Evolutionary conservation across 2,113 vertebrate genomes (phyloP).

Genomic region (Elephantulus edwardii): DNA sequence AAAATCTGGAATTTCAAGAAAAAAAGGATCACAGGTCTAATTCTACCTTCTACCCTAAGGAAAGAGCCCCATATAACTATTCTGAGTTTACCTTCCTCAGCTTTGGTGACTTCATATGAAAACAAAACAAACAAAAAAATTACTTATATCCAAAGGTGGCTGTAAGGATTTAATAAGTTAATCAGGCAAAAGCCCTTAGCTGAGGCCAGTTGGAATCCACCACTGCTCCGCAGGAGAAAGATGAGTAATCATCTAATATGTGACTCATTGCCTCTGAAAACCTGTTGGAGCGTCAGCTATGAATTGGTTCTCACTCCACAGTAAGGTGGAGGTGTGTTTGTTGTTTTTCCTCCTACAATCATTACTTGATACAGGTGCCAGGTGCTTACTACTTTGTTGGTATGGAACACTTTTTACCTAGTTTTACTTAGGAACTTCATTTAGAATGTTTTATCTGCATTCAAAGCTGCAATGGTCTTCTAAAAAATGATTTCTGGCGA

Average conservation of each 20-base stretch:
- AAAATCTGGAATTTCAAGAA: neutral
- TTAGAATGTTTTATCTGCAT: neutral
- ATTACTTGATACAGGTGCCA: too few relatives aligned
- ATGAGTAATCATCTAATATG: too few relatives aligned
- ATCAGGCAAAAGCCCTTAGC: neutral
- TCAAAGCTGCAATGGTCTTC: neutral
- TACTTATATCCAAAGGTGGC: neutral
- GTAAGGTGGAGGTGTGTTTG: too few relatives aligned
- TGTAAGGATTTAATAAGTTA: neutral
- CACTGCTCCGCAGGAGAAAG: neutral
- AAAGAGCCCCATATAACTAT: too few relatives aligned
- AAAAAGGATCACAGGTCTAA: neutral
- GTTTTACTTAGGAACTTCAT: neutral
- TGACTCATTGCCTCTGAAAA: too few relatives aligned
- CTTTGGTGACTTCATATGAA: neutral
- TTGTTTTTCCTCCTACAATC: too few relatives aligned
- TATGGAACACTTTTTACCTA: neutral
- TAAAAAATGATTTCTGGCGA: too few relatives aligned
- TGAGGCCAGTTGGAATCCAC: fast-evolving
- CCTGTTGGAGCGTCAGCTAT: too few relatives aligned
- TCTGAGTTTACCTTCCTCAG: neutral
- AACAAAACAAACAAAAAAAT: neutral
- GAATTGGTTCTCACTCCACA: too few relatives aligned
- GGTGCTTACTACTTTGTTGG: neutral
- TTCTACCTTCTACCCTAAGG: neutral